Percentiles rank a stretch among this genome's conserved stretches.
Conservation (phyloP, 2,113 vertebrate genomes). For the Triplophysa siluroides region DNA sequence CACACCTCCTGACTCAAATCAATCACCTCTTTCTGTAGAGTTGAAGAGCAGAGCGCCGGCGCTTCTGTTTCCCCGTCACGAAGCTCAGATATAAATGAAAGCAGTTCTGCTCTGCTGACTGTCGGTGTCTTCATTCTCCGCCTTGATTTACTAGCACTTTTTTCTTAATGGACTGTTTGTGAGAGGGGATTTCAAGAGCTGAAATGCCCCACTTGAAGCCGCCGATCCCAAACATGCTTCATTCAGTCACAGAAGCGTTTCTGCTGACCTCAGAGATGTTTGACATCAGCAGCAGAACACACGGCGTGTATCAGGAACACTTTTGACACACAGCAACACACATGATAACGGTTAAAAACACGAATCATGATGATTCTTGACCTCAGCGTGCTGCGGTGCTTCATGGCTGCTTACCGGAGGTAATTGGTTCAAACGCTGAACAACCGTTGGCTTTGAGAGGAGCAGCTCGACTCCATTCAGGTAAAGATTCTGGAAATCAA, state of each 20-base stretch:
- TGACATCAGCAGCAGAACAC: not conserved
- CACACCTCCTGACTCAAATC: not conserved
- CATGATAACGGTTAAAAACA: not conserved
- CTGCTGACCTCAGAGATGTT: constrained; percentile 14
- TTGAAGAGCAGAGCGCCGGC: not conserved
- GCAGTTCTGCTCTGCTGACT: constrained; percentile 57
- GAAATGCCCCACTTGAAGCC: constrained; percentile 38
- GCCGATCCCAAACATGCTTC: constrained; percentile 39
- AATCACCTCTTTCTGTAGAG: too few relatives aligned
- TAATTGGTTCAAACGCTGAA: not conserved
- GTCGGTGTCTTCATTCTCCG: constrained; percentile 44
- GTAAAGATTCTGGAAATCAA: too few relatives aligned
- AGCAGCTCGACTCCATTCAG: too few relatives aligned
- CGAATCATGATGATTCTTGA: not conserved
- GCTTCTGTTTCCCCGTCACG: constrained; percentile 35
- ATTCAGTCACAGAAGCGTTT: constrained; percentile 10
- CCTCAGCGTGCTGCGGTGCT: not conserved
- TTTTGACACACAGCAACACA: not conserved
- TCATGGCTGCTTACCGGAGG: not conserved
- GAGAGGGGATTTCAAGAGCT: constrained; percentile 47
- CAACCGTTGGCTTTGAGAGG: too few relatives aligned
- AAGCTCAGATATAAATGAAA: constrained; percentile 55
- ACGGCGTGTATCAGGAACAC: not conserved
- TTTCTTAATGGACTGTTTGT: constrained; percentile 57
- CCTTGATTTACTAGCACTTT: constrained; percentile 54